Base-by-base conservation (phyloP, 2,797 vertebrate genomes). In the Takifugu ocellatus region DNA sequence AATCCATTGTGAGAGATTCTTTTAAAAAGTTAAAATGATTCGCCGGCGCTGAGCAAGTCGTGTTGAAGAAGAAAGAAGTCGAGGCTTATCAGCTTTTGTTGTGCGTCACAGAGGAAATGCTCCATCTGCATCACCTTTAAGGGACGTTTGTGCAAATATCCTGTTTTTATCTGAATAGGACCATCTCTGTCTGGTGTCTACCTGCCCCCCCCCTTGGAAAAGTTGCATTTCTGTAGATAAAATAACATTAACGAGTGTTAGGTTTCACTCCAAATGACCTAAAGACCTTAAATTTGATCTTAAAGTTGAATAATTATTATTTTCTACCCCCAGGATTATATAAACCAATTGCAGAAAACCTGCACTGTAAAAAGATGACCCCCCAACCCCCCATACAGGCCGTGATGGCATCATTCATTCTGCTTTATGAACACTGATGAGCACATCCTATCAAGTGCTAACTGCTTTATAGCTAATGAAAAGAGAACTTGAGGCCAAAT, bases 401-500 rank as follows among this genome's bases (percentile, higher is more conserved):
- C 45, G 47, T 75, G 72, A 77, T 69, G 76, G 62, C 78, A 68
- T 78, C 43, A 70, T 16, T 50, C 59, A 17, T 16, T 36, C 24
- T 6, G 25, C 75, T 82, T 84, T 78, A 81, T 83, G 78, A 85
- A 85, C 76, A 72, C 56, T 68, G 75, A 80, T 75, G 74, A 83
- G 78, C 78, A 79, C 77, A 72, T 82, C 70, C 70, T 80, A 83
- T 85, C 78, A 84, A 79, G 80, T 68, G 63, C 70, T 82, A 81
- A 79, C 81, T 77, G 79, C 84, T 84, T 77, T 82, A 82, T 77
- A 83, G 80, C 72, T 85, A 83, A 88, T 87, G 81, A 86, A 88
- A 83, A 72, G 64, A 77, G 75, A 78, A 76, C 73, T 59, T 43
- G 43, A 65, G 75, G 83, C 87, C 83, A 88, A 88, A 86, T 83